Conservation (phyloP, 2,113 vertebrate species). For the Parotia lawesii region DNA sequence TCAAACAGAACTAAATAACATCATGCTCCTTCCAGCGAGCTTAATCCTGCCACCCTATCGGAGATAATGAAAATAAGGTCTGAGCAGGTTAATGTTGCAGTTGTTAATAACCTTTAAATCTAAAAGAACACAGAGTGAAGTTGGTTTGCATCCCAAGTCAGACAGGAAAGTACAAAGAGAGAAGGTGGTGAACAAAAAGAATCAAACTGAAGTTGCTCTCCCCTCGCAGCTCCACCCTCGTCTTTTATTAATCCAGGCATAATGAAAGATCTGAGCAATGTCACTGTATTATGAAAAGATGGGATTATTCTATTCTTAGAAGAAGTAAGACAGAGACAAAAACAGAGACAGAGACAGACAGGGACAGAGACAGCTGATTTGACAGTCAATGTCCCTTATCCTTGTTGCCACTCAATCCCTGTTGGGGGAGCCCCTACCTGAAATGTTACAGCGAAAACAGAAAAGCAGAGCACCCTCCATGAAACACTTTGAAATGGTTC, state of each 20-base stretch:
- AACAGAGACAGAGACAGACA: not conserved
- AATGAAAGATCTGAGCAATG: constrained; percentile 15
- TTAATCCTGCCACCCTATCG: constrained; percentile 9
- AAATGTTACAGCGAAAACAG: not conserved
- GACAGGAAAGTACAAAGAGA: not conserved
- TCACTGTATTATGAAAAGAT: constrained; percentile 17
- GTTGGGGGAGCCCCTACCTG: constrained; percentile 7
- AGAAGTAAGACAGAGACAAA: not conserved
- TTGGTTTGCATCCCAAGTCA: not conserved
- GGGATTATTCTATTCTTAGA: constrained; percentile 28
- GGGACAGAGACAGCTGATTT: not conserved
- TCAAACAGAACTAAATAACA: constrained; percentile 54
- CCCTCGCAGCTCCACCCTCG: not conserved
- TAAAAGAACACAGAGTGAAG: not conserved
- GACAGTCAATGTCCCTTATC: not conserved
- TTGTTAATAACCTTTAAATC: constrained; percentile 28
- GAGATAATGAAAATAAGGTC: constrained; percentile 24
- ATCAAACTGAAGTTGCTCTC: not conserved
- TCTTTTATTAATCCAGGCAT: constrained; percentile 24
- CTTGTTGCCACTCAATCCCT: not conserved
- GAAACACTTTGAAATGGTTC: not conserved
- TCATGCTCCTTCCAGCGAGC: constrained; percentile 20
- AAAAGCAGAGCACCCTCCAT: not conserved
- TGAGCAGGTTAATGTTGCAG: constrained; percentile 1
- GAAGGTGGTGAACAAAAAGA: not conserved